phyloP scores from a whole-genome alignment of 1,140 invertebrate species.

The Steinernema khuongi region DNA sequence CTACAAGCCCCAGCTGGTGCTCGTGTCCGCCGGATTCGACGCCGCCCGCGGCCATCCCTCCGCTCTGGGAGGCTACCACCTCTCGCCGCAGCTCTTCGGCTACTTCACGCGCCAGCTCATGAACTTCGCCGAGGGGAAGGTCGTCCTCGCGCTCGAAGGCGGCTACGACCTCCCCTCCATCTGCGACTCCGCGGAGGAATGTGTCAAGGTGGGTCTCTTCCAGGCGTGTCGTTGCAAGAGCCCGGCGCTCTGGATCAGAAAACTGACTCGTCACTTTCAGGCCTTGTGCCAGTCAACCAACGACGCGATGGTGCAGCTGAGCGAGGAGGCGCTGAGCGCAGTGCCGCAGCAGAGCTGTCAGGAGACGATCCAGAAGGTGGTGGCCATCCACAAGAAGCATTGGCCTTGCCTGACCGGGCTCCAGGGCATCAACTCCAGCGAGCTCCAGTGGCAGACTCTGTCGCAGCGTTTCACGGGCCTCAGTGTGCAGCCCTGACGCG shows the following conservation, averaged over 20 bases:
- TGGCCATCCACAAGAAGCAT: constrained; percentile 56
- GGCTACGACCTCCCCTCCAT: constrained; percentile 85
- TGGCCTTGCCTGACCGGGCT: constrained; percentile 52
- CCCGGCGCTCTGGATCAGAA: too few relatives aligned
- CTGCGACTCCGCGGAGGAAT: constrained; percentile 93
- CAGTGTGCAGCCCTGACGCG: background rate
- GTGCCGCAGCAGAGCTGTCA: constrained; percentile 50
- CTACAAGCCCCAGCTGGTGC: constrained; percentile 85
- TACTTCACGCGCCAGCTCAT: constrained; percentile 90
- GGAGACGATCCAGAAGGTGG: constrained; percentile 58
- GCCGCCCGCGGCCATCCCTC: constrained; percentile 87
- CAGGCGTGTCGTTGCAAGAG: too few relatives aligned
- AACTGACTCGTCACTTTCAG: constrained; percentile 36
- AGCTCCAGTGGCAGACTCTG: constrained; percentile 54
- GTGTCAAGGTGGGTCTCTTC: constrained; percentile 66
- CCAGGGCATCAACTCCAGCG: constrained; percentile 48
- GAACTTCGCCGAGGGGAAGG: constrained; percentile 78
- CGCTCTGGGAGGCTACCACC: constrained; percentile 74
- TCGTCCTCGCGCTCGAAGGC: constrained; percentile 79
- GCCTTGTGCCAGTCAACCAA: constrained; percentile 44
- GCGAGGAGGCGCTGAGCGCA: constrained; percentile 41
- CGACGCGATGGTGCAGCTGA: constrained; percentile 42
- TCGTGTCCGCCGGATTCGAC: constrained; percentile 96
- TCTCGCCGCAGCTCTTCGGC: constrained; percentile 69
- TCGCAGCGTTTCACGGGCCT: constrained; percentile 40